These are phyloP conservation scores for Euwallacea similis DNA, from an alignment of 1,140 invertebrate genomes.

Conservation along the genomic window DNA sequence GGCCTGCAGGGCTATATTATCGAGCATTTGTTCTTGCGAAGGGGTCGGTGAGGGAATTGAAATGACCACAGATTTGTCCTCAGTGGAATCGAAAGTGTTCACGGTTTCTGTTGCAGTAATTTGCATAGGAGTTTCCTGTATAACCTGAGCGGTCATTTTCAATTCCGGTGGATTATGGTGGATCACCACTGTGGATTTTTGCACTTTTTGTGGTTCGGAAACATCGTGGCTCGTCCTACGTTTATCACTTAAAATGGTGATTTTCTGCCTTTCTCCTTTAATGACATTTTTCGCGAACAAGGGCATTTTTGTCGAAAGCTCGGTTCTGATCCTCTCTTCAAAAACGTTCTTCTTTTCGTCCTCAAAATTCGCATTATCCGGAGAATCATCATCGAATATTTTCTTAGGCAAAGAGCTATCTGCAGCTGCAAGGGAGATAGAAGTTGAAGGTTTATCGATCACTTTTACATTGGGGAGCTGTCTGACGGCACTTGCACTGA, in stretches of 20 bases:
- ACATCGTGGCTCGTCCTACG: constrained; percentile 18
- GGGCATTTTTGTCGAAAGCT: constrained; percentile 34
- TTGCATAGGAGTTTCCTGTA: constrained; percentile 45
- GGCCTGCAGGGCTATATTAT: constrained; percentile 62
- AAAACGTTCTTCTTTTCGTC: constrained; percentile 53
- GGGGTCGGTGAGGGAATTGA: constrained; percentile 64
- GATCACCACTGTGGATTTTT: constrained; percentile 44
- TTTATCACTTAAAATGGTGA: constrained; percentile 5
- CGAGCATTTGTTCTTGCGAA: constrained; percentile 62
- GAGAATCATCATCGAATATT: constrained; percentile 66
- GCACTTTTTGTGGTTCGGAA: constrained; percentile 22
- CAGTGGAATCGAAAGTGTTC: constrained; percentile 50
- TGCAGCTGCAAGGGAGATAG: constrained; percentile 59
- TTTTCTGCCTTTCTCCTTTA: constrained; percentile 9
- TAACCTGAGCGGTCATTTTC: constrained; percentile 52
- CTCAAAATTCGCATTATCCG: constrained; percentile 58
- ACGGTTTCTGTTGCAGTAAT: constrained; percentile 44
- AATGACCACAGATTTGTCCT: constrained; percentile 63
- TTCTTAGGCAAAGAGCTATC: constrained; percentile 62
- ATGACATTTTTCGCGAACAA: constrained; percentile 23
- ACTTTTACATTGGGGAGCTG: constrained; percentile 53
- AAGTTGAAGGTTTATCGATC: constrained; percentile 57
- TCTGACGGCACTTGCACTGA: constrained; percentile 51
- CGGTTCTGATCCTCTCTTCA: constrained; percentile 48
- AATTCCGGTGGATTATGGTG: constrained; percentile 48